Evolutionary conservation across 2,888 invertebrate genomes (phyloP).

Genomic region (Drosophila peninsularis): DNA sequence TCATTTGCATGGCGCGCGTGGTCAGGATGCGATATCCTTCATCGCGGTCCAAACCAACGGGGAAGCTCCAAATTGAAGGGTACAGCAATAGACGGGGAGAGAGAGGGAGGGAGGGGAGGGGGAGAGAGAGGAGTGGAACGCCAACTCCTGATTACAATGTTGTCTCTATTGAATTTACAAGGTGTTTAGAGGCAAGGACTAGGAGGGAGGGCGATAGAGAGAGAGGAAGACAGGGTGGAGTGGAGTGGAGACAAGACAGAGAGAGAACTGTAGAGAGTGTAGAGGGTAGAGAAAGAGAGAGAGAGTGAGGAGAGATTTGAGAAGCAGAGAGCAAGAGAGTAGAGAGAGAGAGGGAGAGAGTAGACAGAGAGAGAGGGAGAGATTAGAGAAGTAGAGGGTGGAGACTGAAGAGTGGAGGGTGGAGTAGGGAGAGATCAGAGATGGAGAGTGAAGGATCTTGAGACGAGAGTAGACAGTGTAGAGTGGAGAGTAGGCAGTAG

Average conservation of each 20-base stretch:
- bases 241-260: not conserved
- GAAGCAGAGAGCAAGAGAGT: not conserved
- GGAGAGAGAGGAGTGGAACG: not conserved
- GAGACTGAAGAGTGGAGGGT: not conserved
- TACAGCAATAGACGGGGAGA: not conserved
- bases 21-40: conserved; percentile 50
- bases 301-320: not conserved
- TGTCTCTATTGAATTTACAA: conserved; percentile 5
- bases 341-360: not conserved
- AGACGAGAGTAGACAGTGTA: not conserved
- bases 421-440: not conserved
- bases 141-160: conserved; percentile 3
- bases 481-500: no score
- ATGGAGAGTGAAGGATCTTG: not conserved
- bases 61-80: conserved; percentile 26
- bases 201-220: not conserved
- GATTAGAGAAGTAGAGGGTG: no score
- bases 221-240: not conserved
- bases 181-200: not conserved
- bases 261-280: not conserved
- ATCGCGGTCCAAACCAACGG: conserved; percentile 15
- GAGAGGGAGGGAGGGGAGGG: no score
- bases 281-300: not conserved
- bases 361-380: no score
- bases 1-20: conserved; percentile 66